Conservation (phyloP, 2,113 vertebrate species). For the Psilopogon haemacephalus region DNA sequence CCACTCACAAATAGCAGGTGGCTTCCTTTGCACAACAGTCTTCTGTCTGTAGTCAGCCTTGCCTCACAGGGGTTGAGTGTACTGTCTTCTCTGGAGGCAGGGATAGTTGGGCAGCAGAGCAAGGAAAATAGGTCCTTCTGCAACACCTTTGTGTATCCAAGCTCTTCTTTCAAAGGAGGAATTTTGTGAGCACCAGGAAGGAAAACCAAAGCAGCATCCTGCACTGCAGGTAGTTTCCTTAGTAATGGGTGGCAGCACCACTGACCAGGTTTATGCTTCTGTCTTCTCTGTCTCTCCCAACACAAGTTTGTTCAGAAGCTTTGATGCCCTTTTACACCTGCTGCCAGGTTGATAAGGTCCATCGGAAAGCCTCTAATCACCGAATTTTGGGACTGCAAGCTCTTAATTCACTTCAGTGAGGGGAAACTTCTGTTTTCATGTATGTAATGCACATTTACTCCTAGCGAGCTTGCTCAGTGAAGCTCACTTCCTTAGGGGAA, state of each 20-base stretch:
- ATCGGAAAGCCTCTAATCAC: not conserved
- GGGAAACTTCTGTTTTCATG: not conserved
- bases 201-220: not conserved
- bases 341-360: not conserved
- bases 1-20: not conserved
- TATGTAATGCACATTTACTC: not conserved
- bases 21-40: not conserved
- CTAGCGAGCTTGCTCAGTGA: not conserved
- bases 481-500: not conserved
- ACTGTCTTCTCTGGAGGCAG: not conserved
- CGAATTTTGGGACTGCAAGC: not conserved
- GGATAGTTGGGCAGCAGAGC: not conserved
- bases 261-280: not conserved
- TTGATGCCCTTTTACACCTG: not conserved
- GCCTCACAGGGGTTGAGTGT: not conserved
- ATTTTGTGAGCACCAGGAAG: not conserved
- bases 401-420: not conserved
- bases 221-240: not conserved
- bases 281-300: not conserved
- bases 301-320: not conserved
- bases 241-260: not conserved
- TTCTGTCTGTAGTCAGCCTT: not conserved
- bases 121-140: not conserved
- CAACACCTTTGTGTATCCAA: not conserved
- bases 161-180: not conserved